Percentiles rank a stretch among this genome's conserved stretches.
Conservation (phyloP, 2,797 vertebrate species). For the Zenarchopterus dispar region DNA sequence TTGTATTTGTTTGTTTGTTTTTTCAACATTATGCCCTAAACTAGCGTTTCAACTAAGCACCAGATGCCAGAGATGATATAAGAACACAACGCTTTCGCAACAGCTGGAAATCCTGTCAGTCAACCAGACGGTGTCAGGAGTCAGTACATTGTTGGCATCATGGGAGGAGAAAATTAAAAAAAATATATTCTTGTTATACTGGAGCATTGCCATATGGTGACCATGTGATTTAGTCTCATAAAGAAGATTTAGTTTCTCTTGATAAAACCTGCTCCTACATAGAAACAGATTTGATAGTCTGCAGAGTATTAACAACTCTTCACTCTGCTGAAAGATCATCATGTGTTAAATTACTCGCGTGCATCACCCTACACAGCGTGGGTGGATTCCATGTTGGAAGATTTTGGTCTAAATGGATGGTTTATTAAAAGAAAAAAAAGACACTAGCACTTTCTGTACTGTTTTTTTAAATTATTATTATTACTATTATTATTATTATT, state of each 20-base stretch:
- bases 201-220: constrained; percentile 37
- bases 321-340: constrained; percentile 49
- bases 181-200: not conserved
- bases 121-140: constrained; percentile 21
- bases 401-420: constrained; percentile 43
- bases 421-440: constrained; percentile 27
- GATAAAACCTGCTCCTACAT: constrained; percentile 28
- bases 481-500: constrained; percentile 20
- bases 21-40: too few species aligned
- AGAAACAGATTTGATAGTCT: constrained; percentile 36
- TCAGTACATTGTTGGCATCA: constrained; percentile 32
- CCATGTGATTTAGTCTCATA: constrained; percentile 14
- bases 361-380: constrained; percentile 46
- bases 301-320: constrained; percentile 41
- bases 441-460: not conserved
- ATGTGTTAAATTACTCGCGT: constrained; percentile 43
- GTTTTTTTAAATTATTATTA: constrained; percentile 24
- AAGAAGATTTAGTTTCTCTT: constrained; percentile 22
- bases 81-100: constrained; percentile 23
- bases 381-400: constrained; percentile 33
- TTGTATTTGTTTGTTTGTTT: too few species aligned
- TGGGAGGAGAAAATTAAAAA: constrained; percentile 29
- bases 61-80: constrained; percentile 58
- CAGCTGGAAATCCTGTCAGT: constrained; percentile 65
- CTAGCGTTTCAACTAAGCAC: constrained; percentile 33